Evolutionary conservation across 2,113 vertebrate genomes (phyloP).

Genomic region (Octodon degus): DNA sequence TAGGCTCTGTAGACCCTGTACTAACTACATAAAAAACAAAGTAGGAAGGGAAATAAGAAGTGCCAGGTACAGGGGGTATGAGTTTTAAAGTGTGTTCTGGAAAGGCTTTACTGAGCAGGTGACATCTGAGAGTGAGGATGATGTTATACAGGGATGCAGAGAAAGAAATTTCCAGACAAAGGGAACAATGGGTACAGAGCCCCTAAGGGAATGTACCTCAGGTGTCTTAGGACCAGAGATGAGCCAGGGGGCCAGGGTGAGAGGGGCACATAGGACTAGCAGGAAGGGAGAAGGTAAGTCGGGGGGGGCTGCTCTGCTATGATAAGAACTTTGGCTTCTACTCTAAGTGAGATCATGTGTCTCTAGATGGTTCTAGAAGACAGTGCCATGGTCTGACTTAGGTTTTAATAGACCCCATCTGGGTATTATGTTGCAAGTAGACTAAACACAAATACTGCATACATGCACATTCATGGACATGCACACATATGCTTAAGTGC

Average conservation of each 20-base stretch:
- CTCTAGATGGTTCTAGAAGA: neutral
- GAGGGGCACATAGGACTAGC: neutral
- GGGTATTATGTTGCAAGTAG: neutral
- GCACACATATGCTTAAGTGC: too few relatives aligned
- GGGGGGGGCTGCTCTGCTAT: too few relatives aligned
- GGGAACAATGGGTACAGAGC: neutral
- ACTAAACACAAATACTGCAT: neutral
- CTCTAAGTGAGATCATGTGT: neutral
- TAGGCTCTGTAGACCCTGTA: too few relatives aligned
- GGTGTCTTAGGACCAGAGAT: neutral
- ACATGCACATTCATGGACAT: fast-evolving
- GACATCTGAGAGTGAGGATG: neutral
- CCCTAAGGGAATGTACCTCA: fast-evolving
- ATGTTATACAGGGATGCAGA: neutral
- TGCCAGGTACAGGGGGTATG: neutral
- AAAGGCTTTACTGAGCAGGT: neutral
- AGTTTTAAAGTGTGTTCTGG: neutral
- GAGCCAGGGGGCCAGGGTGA: neutral
- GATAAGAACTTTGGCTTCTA: neutral
- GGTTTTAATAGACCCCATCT: neutral
- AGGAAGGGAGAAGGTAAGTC: neutral
- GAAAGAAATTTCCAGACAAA: neutral
- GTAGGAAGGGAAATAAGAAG: neutral
- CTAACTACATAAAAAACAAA: neutral
- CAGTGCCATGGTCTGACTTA: neutral